Conservation (phyloP, 2,797 vertebrate species). For the Margarornis squamiger region DNA sequence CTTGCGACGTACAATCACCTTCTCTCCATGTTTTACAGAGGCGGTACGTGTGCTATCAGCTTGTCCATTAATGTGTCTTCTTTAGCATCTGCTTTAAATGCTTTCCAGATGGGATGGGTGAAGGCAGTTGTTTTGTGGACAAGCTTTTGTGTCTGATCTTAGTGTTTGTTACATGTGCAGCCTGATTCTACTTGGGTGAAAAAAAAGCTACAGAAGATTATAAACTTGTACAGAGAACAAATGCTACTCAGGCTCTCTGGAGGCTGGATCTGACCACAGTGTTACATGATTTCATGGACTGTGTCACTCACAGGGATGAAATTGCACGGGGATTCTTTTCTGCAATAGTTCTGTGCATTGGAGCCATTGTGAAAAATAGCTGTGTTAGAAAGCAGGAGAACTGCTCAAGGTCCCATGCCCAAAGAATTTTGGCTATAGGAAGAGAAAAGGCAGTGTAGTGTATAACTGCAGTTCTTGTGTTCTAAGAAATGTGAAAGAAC, state of each 20-base stretch:
- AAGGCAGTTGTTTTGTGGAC: not conserved
- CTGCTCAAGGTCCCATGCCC: not conserved
- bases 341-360: not conserved
- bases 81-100: not conserved
- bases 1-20: constrained; percentile 86
- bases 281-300: not conserved
- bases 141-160: not conserved
- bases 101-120: not conserved
- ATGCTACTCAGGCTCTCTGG: not conserved
- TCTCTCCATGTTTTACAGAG: constrained; percentile 78
- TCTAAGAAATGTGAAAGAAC: not conserved
- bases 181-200: not conserved
- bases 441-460: not conserved
- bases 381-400: not conserved
- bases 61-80: accelerated
- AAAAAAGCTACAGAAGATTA: not conserved
- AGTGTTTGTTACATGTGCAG: not conserved
- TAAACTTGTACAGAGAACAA: not conserved
- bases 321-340: not conserved
- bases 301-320: not conserved
- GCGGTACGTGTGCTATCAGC: constrained; percentile 72
- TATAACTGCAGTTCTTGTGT: not conserved
- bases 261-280: not conserved
- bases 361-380: not conserved
- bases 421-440: not conserved